Evolutionary conservation across 2,888 invertebrate species (phyloP).

Genomic region (Scaptomyza tumidula): DNA sequence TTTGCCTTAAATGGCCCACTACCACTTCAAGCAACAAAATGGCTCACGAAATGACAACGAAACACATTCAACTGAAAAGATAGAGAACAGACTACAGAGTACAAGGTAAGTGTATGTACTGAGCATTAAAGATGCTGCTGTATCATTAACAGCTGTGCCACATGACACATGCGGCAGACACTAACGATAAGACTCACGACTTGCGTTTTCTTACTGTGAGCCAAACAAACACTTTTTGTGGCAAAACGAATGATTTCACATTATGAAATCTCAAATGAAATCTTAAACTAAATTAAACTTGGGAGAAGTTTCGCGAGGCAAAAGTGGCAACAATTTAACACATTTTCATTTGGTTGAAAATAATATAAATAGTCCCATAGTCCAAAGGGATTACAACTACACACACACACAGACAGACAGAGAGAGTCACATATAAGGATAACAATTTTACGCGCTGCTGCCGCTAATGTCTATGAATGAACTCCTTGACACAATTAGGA

Average conservation of each 20-base stretch:
- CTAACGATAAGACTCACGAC: constrained; percentile 7
- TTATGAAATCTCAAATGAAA: too few species aligned
- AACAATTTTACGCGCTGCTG: constrained; percentile 51
- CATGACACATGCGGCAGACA: constrained; percentile 58
- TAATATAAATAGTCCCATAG: too few species aligned
- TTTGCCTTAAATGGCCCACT: constrained; percentile 44
- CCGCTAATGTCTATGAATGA: constrained; percentile 78
- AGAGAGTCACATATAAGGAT: constrained; percentile 13
- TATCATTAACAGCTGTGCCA: constrained; percentile 78
- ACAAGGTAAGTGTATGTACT: constrained; percentile 34
- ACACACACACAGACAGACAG: constrained; percentile 3
- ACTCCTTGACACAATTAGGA: constrained; percentile 81
- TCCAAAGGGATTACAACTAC: neutral
- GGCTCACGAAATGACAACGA: constrained; percentile 28
- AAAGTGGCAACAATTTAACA: too few species aligned
- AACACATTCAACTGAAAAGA: constrained; percentile 16
- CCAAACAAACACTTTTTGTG: neutral
- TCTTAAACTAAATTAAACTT: too few species aligned
- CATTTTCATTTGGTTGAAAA: too few species aligned
- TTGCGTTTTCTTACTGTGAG: constrained; percentile 17
- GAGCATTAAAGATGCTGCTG: constrained; percentile 54
- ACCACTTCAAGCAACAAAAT: constrained; percentile 34
- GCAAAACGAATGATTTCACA: neutral
- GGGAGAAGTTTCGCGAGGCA: too few species aligned
- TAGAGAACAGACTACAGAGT: neutral